Base-by-base conservation (phyloP, 2,888 invertebrate genomes). In the Apamea epomidion region DNA sequence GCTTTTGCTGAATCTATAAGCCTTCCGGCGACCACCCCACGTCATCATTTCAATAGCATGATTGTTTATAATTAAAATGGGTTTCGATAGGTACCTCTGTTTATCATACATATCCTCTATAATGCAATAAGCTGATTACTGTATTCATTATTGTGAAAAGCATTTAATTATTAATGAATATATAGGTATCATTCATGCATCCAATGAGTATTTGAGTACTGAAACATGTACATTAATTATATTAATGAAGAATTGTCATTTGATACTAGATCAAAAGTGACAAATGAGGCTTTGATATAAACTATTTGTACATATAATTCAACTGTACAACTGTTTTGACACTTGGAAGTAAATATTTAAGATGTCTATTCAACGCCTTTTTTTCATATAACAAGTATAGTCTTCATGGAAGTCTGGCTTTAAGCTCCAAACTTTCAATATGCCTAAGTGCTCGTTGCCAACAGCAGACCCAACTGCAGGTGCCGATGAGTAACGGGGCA, bases 41-140 rank as follows among this genome's bases (percentile, higher is more conserved):
- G 0, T 29, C 12, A 67, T 29, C 10, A 68, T 42, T 80, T 42
- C 37, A 60, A 42, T 21, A 42, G 60, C 68, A 62, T 29, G 18
- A 48, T 21, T 58, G 18, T 71, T 65, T 68, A 65, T n/a, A 65
- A 68, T 81, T 45, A 45, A 58, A 78, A 71, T 45, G 3, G 7
- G 18, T 69, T 76, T 64, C 75, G 8, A 70, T 45, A 32, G 18
- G 67, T 62, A 74, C 29, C 60, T 70, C 54, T 4, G 74, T n/a
- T 68, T 58, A 71, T 48, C 70, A 60, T 45, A 64, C 37, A 45
- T 65, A 16, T 42, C 37, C 51, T 77, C 16, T 32, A 68, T 76
- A 74, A 80, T 76, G 60, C 81, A 80, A 75, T 82, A 79, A 87
- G 82, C 85, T 72, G 81, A 85, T 84, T 89, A 85, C 45, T 64